Percentiles rank a stretch among this genome's conserved stretches.
Conservation (phyloP, 2,797 vertebrate species). For the Etheostoma nigrum region DNA sequence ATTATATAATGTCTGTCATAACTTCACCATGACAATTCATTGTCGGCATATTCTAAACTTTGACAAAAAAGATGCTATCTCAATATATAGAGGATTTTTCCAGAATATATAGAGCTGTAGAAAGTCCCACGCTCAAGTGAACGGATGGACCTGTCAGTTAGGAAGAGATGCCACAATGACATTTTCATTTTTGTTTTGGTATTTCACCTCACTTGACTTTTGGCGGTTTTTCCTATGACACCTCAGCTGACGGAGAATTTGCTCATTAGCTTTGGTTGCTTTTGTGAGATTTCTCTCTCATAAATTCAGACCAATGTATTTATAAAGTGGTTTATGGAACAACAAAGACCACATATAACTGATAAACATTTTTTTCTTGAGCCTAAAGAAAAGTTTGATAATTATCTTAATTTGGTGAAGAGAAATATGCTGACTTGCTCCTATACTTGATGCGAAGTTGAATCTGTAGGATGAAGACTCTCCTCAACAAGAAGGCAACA, state of each 20-base stretch:
- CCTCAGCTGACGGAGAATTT: constrained; percentile 61
- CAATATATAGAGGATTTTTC: constrained; percentile 34
- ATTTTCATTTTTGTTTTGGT: constrained; percentile 68
- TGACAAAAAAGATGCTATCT: constrained; percentile 44
- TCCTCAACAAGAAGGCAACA: background rate
- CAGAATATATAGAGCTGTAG: constrained; percentile 45
- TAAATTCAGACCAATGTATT: constrained; percentile 62
- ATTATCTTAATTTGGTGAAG: too few species aligned
- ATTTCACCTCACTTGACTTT: constrained; percentile 68
- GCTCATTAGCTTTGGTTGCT: constrained; percentile 70
- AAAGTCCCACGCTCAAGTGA: constrained; percentile 48
- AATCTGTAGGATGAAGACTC: background rate
- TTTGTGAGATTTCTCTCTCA: constrained; percentile 64
- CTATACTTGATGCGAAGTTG: background rate
- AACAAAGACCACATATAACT: constrained; percentile 37
- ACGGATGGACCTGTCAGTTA: constrained; percentile 64
- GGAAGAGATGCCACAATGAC: constrained; percentile 64
- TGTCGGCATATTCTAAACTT: constrained; percentile 58
- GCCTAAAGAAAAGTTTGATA: background rate
- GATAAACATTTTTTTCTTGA: constrained; percentile 26
- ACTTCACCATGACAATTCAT: constrained; percentile 28
- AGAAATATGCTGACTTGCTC: background rate
- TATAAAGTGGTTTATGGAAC: constrained; percentile 48
- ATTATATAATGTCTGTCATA: constrained; percentile 25
- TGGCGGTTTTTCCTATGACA: constrained; percentile 40